Evolutionary conservation across 2,113 vertebrate species (phyloP).

Genomic region (Numida meleagris): DNA sequence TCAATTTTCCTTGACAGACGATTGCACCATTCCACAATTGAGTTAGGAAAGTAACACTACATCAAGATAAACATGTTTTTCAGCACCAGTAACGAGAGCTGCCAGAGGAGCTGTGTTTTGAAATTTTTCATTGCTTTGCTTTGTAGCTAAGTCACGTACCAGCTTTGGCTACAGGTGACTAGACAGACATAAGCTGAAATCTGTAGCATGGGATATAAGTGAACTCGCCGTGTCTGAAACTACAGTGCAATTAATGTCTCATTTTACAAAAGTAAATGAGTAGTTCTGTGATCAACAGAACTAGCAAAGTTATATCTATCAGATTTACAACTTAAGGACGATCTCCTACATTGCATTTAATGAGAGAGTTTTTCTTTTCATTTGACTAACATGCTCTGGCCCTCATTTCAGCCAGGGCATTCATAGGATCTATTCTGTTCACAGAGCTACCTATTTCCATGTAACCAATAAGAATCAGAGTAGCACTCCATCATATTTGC

Average conservation of each 20-base stretch:
- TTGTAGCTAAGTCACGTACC: neutral
- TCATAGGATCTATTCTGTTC: neutral
- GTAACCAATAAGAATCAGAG: neutral
- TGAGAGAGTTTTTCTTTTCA: neutral
- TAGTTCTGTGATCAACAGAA: neutral
- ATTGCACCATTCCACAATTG: neutral
- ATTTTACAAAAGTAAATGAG: neutral
- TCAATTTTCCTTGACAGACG: constrained; percentile 33
- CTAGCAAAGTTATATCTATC: neutral
- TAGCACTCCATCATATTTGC: neutral
- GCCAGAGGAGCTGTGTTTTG: neutral
- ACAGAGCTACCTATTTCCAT: neutral
- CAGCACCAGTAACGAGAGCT: neutral
- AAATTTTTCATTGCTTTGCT: neutral
- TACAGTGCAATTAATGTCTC: neutral
- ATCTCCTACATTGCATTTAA: neutral
- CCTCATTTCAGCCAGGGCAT: neutral
- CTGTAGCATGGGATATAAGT: neutral
- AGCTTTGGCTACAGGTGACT: neutral
- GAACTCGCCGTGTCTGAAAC: neutral
- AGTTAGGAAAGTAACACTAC: neutral
- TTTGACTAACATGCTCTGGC: neutral
- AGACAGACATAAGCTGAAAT: neutral
- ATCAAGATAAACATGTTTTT: constrained; percentile 13
- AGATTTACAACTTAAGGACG: neutral